Conservation (phyloP, 2,888 invertebrate genomes). For the Conchocele bisecta region DNA sequence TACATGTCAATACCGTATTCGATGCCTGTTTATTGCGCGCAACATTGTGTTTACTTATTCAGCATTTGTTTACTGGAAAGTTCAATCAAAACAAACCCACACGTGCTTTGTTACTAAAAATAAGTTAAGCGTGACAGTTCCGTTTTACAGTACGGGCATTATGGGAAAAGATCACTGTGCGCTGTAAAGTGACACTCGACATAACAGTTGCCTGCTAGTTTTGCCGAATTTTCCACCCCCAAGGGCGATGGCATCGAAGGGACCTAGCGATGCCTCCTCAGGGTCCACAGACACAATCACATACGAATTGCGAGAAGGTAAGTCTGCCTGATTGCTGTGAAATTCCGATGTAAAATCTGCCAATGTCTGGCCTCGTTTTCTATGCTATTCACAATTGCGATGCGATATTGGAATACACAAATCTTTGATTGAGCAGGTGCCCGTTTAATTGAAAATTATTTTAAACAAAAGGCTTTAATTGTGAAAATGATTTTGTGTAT, state of each 20-base stretch:
- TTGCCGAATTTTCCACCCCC: constrained; percentile 51
- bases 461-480: too few relatives aligned
- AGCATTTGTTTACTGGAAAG: too few relatives aligned
- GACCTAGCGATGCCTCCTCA: constrained; percentile 51
- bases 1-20: too few relatives aligned
- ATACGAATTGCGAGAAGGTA: constrained; percentile 70
- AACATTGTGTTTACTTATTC: too few relatives aligned
- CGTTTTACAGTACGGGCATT: constrained; percentile 64
- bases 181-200: constrained; percentile 2
- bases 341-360: not conserved
- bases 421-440: too few relatives aligned
- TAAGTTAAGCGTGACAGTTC: constrained; percentile 62
- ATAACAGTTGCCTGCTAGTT: too few relatives aligned
- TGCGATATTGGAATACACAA: too few relatives aligned
- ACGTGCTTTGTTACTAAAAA: constrained; percentile 69
- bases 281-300: constrained; percentile 62
- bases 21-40: too few relatives aligned
- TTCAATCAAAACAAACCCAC: constrained; percentile 67
- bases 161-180: constrained; percentile 60
- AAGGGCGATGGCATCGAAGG: constrained; percentile 60
- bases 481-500: too few relatives aligned
- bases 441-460: too few relatives aligned
- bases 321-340: constrained; percentile 22
- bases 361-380: too few relatives aligned
- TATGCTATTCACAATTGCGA: too few relatives aligned